Evolutionary conservation across 1,140 invertebrate species (phyloP), one percentile per base, ranked within the genome.

Genomic region (Holotrichia oblita): DNA sequence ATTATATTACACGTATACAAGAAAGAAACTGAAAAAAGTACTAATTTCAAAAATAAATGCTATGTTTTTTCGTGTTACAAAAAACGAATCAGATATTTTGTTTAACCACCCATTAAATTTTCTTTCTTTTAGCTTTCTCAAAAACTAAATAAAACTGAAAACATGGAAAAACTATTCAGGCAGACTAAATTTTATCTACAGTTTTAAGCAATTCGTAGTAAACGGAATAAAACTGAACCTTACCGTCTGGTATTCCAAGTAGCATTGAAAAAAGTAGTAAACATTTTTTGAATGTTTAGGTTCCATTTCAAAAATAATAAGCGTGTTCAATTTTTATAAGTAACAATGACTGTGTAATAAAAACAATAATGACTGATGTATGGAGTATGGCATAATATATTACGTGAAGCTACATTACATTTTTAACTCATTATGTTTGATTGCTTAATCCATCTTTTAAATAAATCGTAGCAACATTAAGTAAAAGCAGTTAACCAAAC

Each of bases 171-270:
- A 83, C 84, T 84, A 84, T 79, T 80, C 81, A 85, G 82, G 83
- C 84, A 85, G 77, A 82, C 84, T 84, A 85, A 77, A 74, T 27
- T 61, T 76, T 69, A 79, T 77, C 83, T 84, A 85, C 83, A 77
- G 69, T 84, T 78, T 76, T 81, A 84, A 85, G 84, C 83, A 82
- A 82, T 75, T 80, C 73, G 76, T 80, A 79, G 24, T 34, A 77
- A 64, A 64, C 34, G 78, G 78, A 81, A 83, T 82, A 82, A 83
- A 86, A 84, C 82, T 84, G 85, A 87, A 84, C 79, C 86, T 87
- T 87, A 87, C 86, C 86, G 85, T 87, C 86, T 87, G 83, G 73
- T 79, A 80, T 82, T 84, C 84, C 84, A 84, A 84, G 83, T 85
- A 86, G 85, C 85, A 86, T 84, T 84, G 81, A 83, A 83, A 83